phyloP scores from a whole-genome alignment of 2,888 invertebrate genomes.

The Hyles lineata region DNA sequence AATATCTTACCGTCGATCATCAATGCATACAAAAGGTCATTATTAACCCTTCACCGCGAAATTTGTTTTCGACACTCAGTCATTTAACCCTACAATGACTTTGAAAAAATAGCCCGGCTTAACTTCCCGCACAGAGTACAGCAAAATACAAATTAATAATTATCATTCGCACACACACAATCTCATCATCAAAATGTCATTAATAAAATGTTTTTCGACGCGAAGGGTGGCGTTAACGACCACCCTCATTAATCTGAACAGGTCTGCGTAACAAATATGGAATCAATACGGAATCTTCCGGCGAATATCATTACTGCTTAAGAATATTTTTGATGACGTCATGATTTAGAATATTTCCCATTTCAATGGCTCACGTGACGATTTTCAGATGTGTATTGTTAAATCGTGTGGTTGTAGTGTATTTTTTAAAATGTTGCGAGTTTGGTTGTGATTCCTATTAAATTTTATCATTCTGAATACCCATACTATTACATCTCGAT shows the following conservation, averaged over 20 bases:
- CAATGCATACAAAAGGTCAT: too few relatives aligned
- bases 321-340: background rate
- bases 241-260: conserved; percentile 57
- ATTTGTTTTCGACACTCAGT: too few relatives aligned
- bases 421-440: too few relatives aligned
- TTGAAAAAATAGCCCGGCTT: background rate
- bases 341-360: background rate
- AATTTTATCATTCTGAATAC: too few relatives aligned
- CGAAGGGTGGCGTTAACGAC: conserved; percentile 51
- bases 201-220: conserved; percentile 41
- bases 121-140: background rate
- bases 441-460: too few relatives aligned
- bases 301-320: conserved; percentile 3
- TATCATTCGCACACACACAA: conserved; percentile 26
- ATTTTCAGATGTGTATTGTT: background rate
- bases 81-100: background rate
- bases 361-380: background rate
- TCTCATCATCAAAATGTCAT: conserved; percentile 37
- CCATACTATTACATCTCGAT: too few relatives aligned
- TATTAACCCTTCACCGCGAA: too few relatives aligned
- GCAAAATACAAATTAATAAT: conserved; percentile 27
- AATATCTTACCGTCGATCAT: too few relatives aligned
- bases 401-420: too few relatives aligned
- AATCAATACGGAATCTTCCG: conserved; percentile 27
- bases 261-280: conserved; percentile 37